Evolutionary conservation across 2,888 invertebrate genomes (phyloP).

Genomic region (Drosophila mimetica): DNA sequence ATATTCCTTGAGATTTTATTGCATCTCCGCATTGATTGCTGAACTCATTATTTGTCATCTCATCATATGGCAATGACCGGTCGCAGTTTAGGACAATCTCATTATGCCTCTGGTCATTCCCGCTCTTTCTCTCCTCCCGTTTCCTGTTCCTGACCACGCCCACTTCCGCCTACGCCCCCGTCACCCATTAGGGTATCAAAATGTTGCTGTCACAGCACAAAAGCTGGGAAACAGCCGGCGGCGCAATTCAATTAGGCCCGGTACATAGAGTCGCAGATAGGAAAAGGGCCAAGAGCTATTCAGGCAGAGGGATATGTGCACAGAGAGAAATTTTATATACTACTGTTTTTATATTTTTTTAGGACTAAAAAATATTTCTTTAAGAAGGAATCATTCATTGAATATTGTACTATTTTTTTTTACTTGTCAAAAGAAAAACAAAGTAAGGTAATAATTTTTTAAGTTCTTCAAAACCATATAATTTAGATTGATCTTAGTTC

Average conservation of each 20-base stretch:
- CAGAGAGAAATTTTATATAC: neutral
- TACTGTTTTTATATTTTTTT: neutral
- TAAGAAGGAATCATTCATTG: no score
- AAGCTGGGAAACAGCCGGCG: slow-evolving; percentile 48
- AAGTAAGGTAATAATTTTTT: no score
- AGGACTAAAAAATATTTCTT: no score
- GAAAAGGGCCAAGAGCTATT: neutral
- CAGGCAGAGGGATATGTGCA: neutral
- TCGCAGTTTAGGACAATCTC: slow-evolving; percentile 47
- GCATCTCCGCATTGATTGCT: slow-evolving; percentile 16
- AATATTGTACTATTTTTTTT: no score
- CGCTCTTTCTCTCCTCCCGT: no score
- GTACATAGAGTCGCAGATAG: slow-evolving; percentile 24
- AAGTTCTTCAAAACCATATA: no score
- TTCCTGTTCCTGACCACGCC: neutral
- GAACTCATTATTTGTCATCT: slow-evolving; percentile 12
- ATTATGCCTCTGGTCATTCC: slow-evolving; percentile 39
- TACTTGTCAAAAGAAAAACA: no score
- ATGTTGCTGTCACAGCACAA: slow-evolving; percentile 63
- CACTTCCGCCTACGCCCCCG: neutral
- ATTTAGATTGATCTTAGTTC: no score
- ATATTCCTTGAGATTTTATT: slow-evolving; percentile 6
- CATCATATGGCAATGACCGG: slow-evolving; percentile 20
- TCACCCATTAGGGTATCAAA: slow-evolving; percentile 42
- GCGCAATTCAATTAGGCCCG: slow-evolving; percentile 63